Evolutionary conservation across 2,888 invertebrate genomes (phyloP).

Genomic region (Dicycla oo): DNA sequence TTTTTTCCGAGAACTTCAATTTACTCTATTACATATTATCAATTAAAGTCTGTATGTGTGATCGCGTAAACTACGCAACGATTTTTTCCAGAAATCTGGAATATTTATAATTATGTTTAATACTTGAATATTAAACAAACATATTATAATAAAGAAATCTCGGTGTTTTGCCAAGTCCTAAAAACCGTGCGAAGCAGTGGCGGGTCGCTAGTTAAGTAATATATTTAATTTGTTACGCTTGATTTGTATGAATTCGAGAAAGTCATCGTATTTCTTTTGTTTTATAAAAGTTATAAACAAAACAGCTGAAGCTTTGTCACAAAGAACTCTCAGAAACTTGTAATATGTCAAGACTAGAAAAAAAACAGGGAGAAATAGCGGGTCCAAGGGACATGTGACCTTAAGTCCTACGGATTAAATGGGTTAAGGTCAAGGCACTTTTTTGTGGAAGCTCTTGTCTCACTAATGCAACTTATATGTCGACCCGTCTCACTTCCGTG

Average conservation of each 20-base stretch:
- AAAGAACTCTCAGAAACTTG: neutral
- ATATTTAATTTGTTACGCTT: neutral
- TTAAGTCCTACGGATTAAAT: conserved; percentile 27
- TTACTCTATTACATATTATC: no score
- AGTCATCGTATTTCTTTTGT: neutral
- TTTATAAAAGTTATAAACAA: neutral
- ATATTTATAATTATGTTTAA: neutral
- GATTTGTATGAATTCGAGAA: neutral
- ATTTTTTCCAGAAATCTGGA: neutral
- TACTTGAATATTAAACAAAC: neutral
- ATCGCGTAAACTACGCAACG: neutral
- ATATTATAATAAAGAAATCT: no score
- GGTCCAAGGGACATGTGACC: conserved; percentile 3
- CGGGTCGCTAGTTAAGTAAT: neutral
- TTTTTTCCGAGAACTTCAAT: no score
- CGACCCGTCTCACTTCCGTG: conserved; percentile 43
- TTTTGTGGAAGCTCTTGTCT: conserved; percentile 30
- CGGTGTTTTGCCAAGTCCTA: no score
- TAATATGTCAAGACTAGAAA: conserved; percentile 18
- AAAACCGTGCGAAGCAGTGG: neutral
- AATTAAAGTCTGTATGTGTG: neutral
- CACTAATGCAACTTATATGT: conserved; percentile 53
- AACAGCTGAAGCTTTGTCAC: neutral
- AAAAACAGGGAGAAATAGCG: conserved; percentile 19
- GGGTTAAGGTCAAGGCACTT: conserved; percentile 43